These are phyloP conservation scores for Pseudoips prasinana DNA, from an alignment of 2,888 invertebrate genomes.

Conservation along the genomic window DNA sequence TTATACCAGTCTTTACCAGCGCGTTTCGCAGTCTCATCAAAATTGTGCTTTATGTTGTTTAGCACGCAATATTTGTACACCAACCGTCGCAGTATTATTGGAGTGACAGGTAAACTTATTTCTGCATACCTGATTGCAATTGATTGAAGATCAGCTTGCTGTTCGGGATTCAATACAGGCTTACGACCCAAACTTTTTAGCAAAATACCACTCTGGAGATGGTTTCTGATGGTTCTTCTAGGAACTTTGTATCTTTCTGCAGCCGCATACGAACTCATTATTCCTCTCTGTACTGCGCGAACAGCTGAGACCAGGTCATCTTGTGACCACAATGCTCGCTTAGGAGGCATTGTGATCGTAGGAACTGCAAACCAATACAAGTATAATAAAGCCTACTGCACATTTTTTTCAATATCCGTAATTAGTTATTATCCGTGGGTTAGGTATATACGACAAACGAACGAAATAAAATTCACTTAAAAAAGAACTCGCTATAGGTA, in stretches of 20 bases:
- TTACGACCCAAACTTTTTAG: conserved; percentile 29
- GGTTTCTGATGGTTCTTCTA: conserved; percentile 33
- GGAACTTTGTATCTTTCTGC: conserved; percentile 30
- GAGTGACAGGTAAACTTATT: conserved; percentile 19
- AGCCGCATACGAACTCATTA: conserved; percentile 20
- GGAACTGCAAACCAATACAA: conserved; percentile 7
- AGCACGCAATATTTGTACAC: conserved; percentile 28
- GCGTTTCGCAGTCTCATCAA: conserved; percentile 12
- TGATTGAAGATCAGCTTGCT: conserved; percentile 26
- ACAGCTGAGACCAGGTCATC: conserved; percentile 22
- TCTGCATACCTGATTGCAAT: conserved; percentile 22
- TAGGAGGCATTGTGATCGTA: conserved; percentile 20
- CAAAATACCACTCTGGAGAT: conserved; percentile 17
- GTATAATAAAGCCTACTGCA: background rate
- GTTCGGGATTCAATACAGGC: conserved; percentile 22
- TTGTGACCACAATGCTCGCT: conserved; percentile 28
- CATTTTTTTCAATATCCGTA: too few relatives aligned
- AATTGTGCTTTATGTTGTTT: conserved; percentile 29
- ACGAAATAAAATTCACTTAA: too few relatives aligned
- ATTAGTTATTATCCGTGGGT: too few relatives aligned
- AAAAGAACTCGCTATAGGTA: too few relatives aligned
- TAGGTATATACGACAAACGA: too few relatives aligned
- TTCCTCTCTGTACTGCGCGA: conserved; percentile 25
- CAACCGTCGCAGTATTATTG: conserved; percentile 17
- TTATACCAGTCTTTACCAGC: conserved; percentile 32